Conservation (phyloP, 2,797 vertebrate genomes). For the Lagocephalus sceleratus region DNA sequence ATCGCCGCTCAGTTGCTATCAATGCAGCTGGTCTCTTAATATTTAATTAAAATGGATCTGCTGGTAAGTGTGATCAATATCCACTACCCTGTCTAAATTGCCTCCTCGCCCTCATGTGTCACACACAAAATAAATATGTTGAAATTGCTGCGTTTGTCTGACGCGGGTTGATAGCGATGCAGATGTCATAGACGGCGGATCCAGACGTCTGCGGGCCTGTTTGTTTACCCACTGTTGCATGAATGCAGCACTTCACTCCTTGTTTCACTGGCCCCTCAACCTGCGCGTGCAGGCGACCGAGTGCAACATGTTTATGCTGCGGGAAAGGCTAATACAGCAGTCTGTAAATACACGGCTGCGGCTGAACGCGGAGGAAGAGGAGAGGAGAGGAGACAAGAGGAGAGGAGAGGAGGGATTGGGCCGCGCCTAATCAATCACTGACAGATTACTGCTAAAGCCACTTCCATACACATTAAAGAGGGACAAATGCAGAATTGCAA, state of each 20-base stretch:
- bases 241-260: constrained; percentile 66
- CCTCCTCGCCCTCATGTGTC: constrained; percentile 77
- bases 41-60: constrained; percentile 84
- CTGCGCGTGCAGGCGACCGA: constrained; percentile 74
- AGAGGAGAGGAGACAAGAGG: constrained; percentile 70
- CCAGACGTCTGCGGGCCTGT: constrained; percentile 30
- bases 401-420: constrained; percentile 81
- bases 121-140: constrained; percentile 77
- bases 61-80: constrained; percentile 81
- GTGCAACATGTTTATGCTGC: constrained; percentile 88
- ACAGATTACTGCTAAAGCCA: constrained; percentile 99
- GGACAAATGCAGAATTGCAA: constrained; percentile 99
- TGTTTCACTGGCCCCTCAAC: constrained; percentile 58
- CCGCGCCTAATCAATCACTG: constrained; percentile 99
- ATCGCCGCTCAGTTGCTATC: constrained; percentile 61
- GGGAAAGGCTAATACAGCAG: constrained; percentile 90
- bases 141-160: constrained; percentile 49
- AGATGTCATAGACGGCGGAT: not conserved
- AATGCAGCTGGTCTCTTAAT: constrained; percentile 75
- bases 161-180: constrained; percentile 5
- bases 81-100: constrained; percentile 74
- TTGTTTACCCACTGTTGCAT: constrained; percentile 60
- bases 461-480: constrained; percentile 99
- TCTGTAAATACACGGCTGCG: constrained; percentile 80
- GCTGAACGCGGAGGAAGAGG: constrained; percentile 77